Percentiles rank a stretch among this genome's conserved stretches.
Conservation (phyloP, 1,140 invertebrate species). For the Lamellibrachia luymesi region DNA sequence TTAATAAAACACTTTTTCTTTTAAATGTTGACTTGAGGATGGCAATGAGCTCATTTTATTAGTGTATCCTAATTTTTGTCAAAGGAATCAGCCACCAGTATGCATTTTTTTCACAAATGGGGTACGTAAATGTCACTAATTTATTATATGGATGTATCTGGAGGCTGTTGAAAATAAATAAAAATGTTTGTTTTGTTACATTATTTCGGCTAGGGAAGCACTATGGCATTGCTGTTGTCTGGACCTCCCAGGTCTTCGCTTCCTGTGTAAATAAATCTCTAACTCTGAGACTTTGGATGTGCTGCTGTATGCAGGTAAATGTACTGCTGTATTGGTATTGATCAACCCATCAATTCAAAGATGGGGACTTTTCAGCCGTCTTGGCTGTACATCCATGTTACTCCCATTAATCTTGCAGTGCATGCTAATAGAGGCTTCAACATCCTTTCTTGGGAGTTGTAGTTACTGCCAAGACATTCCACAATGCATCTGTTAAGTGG, state of each 20-base stretch:
- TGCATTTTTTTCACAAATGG: too few species aligned
- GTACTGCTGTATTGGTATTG: neutral
- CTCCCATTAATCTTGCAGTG: neutral
- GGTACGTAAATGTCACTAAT: too few species aligned
- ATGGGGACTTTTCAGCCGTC: neutral
- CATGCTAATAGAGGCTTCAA: neutral
- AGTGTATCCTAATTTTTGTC: too few species aligned
- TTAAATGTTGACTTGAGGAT: too few species aligned
- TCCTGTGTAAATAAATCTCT: neutral
- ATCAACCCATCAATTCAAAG: neutral
- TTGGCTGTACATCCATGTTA: neutral
- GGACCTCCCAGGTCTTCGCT: neutral
- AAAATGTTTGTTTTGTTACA: too few species aligned
- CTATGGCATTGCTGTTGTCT: too few species aligned
- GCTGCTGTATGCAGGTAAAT: neutral
- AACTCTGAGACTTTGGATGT: neutral
- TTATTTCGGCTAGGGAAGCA: too few species aligned
- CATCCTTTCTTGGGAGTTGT: neutral
- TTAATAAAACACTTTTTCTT: too few species aligned
- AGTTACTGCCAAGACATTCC: neutral
- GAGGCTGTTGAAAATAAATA: too few species aligned
- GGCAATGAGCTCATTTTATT: too few species aligned
- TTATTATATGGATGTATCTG: too few species aligned
- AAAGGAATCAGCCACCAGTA: too few species aligned
- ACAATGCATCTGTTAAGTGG: neutral